Evolutionary conservation across 2,797 vertebrate genomes (phyloP), one percentile per base, ranked within the genome.

Genomic region (Schizopygopsis pylzovi): DNA sequence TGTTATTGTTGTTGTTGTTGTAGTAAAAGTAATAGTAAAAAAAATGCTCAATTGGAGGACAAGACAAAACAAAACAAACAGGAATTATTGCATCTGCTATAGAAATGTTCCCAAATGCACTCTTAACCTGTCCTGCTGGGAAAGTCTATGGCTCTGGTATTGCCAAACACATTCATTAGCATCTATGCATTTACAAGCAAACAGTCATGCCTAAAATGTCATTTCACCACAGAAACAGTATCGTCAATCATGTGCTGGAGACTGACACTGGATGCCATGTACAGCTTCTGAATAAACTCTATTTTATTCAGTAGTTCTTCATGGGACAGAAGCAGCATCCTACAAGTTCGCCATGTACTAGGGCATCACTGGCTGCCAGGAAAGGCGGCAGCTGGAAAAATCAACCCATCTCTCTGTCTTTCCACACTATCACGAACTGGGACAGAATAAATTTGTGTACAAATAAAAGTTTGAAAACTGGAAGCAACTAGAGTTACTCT

Each of bases 81-180:
- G 11, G n/a, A n/a, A 33, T 68, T 0, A 10, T 61, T 68, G 45
- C 37, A n/a, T 79, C 52, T 56, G 33, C 45, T 22, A 59, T 70
- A 37, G n/a, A 75, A 59, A 71, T 56, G 83, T 63, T 84, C 43
- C 61, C 39, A 47, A 85, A 84, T 56, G 79, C 84, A 61, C 85
- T 61, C 15, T 61, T 77, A 82, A 83, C 59, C 47, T 37, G 25
- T 88, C 88, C 88, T 81, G 37, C 11, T 54, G 85, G 81, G 70
- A 63, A 79, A 67, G 78, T 87, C 84, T 45, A 25, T 28, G 49
- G 43, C 39, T 45, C 37, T 61, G 1, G 43, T 79, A 9, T 65
- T 72, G 78, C 84, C 80, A 90, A 89, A 85, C 37, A 59, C 76
- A 79, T 89, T 90, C 82, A 86, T 89, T 86, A 83, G 71, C 71